Base-by-base conservation (phyloP, 2,888 invertebrate species). In the Autographa pulchrina region DNA sequence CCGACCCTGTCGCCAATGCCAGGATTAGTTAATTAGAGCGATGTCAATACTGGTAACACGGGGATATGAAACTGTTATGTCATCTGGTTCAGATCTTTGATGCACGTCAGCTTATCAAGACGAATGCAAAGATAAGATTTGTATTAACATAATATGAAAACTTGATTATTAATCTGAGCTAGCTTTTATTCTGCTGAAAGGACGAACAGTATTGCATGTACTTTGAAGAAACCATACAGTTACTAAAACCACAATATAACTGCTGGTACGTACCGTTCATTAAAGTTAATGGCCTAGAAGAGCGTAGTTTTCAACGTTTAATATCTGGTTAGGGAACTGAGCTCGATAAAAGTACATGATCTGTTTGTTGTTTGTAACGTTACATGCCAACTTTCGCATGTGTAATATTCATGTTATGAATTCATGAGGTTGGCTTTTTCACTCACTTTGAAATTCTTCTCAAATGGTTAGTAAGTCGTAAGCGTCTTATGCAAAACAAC, bases 1-100 rank as follows among this genome's bases (percentile, higher is more conserved):
- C 77, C 78, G 84, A 76, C 85, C 83, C 85, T 85, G 89, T 80
- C 82, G 86, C 82, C 87, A 78, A 89, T 91, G 75, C 74, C 75
- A 80, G 78, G 81, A 77, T 86, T 84, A 86, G 83, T 82, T 86
- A 82, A 77, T 80, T 77, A 82, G 66, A 74, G 66, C 72, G 74
- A 78, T 62, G 62, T 78, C 70, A 68, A 72, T 75, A 62, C 63
- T 31, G 32, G 65, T 68, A 62, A 75, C 68, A 68, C 38, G 61
- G n/a, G 56, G 52, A 56, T 32, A 56, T 35, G 56, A 20, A 56
- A 69, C 43, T 66, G 59, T 48, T 56, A 56, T 56, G 25, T 25
- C 20, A 20, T 25, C 25, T 25, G 13, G 25, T 20, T 20, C 13
- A 56, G 13, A 25, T 11, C 18, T 13, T 25, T 13, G 54, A 20